Evolutionary conservation across 1,140 invertebrate species (phyloP), one percentile per base, ranked within the genome.

Genomic region (Ostrea denselamellosa): DNA sequence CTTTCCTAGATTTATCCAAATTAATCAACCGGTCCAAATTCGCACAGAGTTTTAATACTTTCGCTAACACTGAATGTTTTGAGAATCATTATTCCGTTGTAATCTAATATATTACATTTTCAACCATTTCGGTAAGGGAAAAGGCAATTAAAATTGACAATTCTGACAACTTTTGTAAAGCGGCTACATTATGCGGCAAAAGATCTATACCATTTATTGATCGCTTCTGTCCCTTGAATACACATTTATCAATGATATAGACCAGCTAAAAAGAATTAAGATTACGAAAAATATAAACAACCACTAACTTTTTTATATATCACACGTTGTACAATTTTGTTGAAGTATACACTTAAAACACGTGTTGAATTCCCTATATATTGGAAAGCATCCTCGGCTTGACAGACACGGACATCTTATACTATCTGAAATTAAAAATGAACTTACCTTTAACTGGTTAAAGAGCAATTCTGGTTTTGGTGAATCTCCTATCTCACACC

Each of bases 401-500:
- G 34, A 44, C 34, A 44, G 34, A 44, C 5, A 44, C 34, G 34
- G 34, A 44, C 5, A 44, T 5, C 34, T 44, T 44, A 44, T 44
- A 44, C 5, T 44, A 1, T 44, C 34, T 5, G 34, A 44, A 44
- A 44, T 44, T 44, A 62, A 68, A n/a, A 22, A 77, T 28, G 9
- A 77, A 34, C 68, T 77, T 17, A 77, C 68, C 68, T 77, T 77
- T 14, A 77, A 12, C 68, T 77, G 68, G 14, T 9, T 28, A 28
- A 25, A 77, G 10, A 25, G 28, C 68, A 77, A 25, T 34, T 77
- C 8, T 77, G 68, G 28, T 77, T 77, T 77, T 77, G 68, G 68
- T 34, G 68, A 77, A 77, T 77, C 68, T 77, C 68, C 68, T 77
- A 77, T 77, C 28, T 77, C 68, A 77, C 68, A 77, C 68, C 25